Percentiles rank a stretch among this genome's conserved stretches.
phyloP scores from a whole-genome alignment of 2,113 vertebrate genomes.

The Eptesicus fuscus region DNA sequence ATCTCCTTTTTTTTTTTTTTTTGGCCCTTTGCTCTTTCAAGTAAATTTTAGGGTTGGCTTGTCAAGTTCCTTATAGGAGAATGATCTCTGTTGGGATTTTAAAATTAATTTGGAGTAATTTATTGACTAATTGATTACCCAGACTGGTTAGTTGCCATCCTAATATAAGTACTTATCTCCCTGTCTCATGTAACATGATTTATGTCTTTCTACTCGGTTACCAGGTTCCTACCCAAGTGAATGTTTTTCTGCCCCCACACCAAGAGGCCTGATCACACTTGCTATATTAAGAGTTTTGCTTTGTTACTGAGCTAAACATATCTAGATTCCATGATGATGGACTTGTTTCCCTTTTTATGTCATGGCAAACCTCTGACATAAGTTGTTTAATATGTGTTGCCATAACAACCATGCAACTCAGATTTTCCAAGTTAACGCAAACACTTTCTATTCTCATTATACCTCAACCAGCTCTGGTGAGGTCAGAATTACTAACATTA shows the following conservation, averaged over 20 bases:
- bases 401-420: constrained; percentile 34
- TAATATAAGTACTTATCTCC: background rate
- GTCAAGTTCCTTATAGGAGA: background rate
- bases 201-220: background rate
- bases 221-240: background rate
- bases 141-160: background rate
- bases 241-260: background rate
- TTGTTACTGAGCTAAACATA: background rate
- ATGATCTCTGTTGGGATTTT: background rate
- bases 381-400: background rate
- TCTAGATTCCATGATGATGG: background rate
- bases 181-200: background rate
- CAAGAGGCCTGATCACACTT: background rate
- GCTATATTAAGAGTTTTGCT: background rate
- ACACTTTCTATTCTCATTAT: background rate
- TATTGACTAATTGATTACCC: background rate
- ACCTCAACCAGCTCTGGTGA: background rate
- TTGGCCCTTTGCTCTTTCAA: background rate
- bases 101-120: background rate
- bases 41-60: background rate
- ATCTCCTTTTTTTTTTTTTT: background rate
- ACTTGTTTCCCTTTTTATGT: background rate
- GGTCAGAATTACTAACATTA: background rate
- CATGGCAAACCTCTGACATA: constrained; percentile 7
- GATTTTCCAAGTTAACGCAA: background rate